phyloP scores from a whole-genome alignment of 2,797 vertebrate genomes.

The Ambastaia sidthimunki region DNA sequence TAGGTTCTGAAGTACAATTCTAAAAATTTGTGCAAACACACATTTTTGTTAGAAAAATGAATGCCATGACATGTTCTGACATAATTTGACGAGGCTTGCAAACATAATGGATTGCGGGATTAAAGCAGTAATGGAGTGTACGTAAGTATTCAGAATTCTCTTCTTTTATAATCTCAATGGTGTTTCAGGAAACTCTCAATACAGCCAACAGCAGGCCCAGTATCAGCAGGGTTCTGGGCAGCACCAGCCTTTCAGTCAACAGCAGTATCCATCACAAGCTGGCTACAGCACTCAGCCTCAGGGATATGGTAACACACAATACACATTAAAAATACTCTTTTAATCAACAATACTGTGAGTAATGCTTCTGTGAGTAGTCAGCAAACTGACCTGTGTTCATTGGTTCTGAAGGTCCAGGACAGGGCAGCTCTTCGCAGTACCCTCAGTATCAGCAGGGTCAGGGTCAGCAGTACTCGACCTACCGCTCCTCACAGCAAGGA shows the following conservation, averaged over 20 bases:
- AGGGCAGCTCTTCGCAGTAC: conserved; percentile 89
- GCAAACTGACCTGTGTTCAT: not conserved
- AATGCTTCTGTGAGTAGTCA: not conserved
- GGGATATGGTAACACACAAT: conserved; percentile 83
- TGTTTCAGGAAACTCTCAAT: conserved; percentile 88
- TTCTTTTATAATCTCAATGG: conserved; percentile 24
- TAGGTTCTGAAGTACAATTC: too few relatives aligned
- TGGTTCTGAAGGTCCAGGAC: conserved; percentile 74
- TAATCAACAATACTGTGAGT: not conserved
- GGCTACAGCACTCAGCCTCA: conserved; percentile 89
- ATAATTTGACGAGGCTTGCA: too few relatives aligned
- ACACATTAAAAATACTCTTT: not conserved
- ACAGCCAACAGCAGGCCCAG: conserved; percentile 90
- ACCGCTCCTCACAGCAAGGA: conserved; percentile 87
- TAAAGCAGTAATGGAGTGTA: too few relatives aligned
- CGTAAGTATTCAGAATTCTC: not conserved
- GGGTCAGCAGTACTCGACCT: conserved; percentile 90
- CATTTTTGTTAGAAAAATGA: too few relatives aligned
- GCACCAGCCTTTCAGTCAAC: conserved; percentile 88
- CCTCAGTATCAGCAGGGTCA: conserved; percentile 93
- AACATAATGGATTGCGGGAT: too few relatives aligned
- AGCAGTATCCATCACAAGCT: conserved; percentile 91
- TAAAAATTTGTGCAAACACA: too few relatives aligned
- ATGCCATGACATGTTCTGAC: too few relatives aligned
- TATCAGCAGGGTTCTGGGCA: conserved; percentile 91